Evolutionary conservation across 2,113 vertebrate species (phyloP), one percentile per base, ranked within the genome.

Genomic region (Chamaetylas fuelleborni): DNA sequence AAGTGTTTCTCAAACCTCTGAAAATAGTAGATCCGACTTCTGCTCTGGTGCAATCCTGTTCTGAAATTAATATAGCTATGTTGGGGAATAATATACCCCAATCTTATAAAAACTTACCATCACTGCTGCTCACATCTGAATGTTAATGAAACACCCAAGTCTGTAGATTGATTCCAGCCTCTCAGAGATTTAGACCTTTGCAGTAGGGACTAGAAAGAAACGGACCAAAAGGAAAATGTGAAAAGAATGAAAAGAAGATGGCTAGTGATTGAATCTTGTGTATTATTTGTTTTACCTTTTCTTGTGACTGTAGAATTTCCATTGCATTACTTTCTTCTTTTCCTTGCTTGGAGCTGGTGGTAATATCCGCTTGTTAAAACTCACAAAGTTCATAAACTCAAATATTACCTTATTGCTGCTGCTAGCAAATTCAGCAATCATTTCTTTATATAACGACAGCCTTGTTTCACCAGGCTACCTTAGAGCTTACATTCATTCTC

Each of bases 341-440:
- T 74, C 31, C 36, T 51, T 81, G 54, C 54, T 29, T n/a, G 24
- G 48, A 90, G 61, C 40, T 66, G 34, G 11, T 86, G 64, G 18
- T 54, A 73, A 86, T 71, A 81, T 25, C 53, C 69, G 45, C 36
- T 83, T 45, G n/a, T 88, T 86, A 94, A 93, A 76, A 86, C 48
- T 88, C 85, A 94, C 51, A 81, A 82, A 93, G 51, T 67, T 86
- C 34, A 77, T 61, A 86, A 93, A 67, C 48, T 48, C 79, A 86
- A 90, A 83, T 67, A 20, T 10, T 83, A 56, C 19, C 34, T 95
- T 69, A 62, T 33, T 91, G 66, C 67, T 86, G 51, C 60, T 67
- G 76, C 45, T 33, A 60, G 67, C 7, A 92, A 88, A 64, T 83
- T 64, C 51, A 88, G 43, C 48, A 90, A 34, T 47, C 5, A 2